These are phyloP conservation scores for Picus viridis DNA, from an alignment of 2,797 vertebrate species.

Conservation along the genomic window DNA sequence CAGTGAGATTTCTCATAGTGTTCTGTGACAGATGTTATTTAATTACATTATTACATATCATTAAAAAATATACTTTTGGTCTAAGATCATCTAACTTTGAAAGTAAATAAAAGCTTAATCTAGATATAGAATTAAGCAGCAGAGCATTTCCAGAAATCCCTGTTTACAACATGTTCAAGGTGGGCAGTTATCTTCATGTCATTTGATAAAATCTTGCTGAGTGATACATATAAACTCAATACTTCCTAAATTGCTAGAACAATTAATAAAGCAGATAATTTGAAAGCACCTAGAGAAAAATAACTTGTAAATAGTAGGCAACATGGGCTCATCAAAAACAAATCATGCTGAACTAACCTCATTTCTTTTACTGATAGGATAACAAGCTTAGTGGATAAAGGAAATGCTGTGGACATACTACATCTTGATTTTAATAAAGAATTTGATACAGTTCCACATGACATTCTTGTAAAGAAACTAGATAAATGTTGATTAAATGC, in stretches of 20 bases:
- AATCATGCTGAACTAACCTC: slow-evolving; percentile 69
- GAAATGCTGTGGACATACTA: slow-evolving; percentile 26
- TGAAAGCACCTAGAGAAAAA: slow-evolving; percentile 43
- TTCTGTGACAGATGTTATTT: not conserved
- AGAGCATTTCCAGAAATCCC: not conserved
- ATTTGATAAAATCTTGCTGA: not conserved
- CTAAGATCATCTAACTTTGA: not conserved
- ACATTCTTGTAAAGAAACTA: slow-evolving; percentile 30
- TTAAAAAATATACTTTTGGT: not conserved
- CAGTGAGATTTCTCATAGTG: not conserved
- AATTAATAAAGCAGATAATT: slow-evolving; percentile 61
- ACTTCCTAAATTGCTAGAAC: slow-evolving; percentile 7
- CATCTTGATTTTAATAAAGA: slow-evolving; percentile 52
- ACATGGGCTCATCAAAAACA: slow-evolving; percentile 61
- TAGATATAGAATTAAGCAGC: not conserved
- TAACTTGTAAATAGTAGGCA: slow-evolving; percentile 41
- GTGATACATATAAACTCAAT: not conserved
- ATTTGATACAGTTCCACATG: slow-evolving; percentile 53
- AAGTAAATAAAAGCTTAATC: not conserved
- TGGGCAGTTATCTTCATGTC: not conserved
- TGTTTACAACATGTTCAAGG: not conserved
- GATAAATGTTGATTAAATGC: slow-evolving; percentile 31
- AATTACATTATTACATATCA: not conserved
- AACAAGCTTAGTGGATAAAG: slow-evolving; percentile 59
- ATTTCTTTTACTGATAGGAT: slow-evolving; percentile 59